These are phyloP conservation scores for Myopa tessellatipennis DNA, from an alignment of 2,888 invertebrate genomes.

Conservation along the genomic window DNA sequence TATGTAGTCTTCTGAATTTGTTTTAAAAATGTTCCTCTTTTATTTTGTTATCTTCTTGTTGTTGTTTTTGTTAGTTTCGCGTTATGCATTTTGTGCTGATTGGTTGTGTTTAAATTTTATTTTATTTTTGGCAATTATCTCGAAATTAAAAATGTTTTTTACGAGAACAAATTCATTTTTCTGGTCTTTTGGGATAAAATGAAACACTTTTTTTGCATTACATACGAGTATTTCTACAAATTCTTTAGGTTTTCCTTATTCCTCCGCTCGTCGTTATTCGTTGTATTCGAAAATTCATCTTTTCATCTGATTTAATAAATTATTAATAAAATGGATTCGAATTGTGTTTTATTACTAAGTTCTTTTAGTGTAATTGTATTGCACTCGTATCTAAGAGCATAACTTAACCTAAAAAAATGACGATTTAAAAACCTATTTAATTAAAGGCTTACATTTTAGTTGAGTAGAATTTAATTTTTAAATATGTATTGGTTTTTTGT, in stretches of 20 bases:
- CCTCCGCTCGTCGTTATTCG: constrained; percentile 51
- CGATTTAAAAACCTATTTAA: constrained; percentile 20
- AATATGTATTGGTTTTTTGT: neutral
- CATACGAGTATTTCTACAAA: constrained; percentile 33
- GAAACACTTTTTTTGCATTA: constrained; percentile 42
- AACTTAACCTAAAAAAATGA: constrained; percentile 34
- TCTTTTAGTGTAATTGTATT: neutral
- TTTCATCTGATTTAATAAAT: constrained; percentile 28
- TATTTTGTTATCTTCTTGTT: too few species aligned
- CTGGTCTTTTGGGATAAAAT: constrained; percentile 20
- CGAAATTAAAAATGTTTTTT: neutral
- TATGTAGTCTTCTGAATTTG: too few species aligned
- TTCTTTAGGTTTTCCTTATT: constrained; percentile 47
- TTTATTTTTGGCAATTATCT: constrained; percentile 24
- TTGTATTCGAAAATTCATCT: constrained; percentile 60
- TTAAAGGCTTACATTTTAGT: neutral
- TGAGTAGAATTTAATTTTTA: neutral
- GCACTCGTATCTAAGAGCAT: neutral
- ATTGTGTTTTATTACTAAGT: too few species aligned
- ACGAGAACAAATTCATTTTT: neutral
- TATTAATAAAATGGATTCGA: too few species aligned
- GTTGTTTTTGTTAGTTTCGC: neutral
- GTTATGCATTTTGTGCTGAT: neutral
- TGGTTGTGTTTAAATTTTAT: constrained; percentile 2
- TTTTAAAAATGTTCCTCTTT: too few species aligned